Evolutionary conservation across 1,140 invertebrate species (phyloP), one percentile per base, ranked within the genome.

Genomic region (Euura saliciscinereae): DNA sequence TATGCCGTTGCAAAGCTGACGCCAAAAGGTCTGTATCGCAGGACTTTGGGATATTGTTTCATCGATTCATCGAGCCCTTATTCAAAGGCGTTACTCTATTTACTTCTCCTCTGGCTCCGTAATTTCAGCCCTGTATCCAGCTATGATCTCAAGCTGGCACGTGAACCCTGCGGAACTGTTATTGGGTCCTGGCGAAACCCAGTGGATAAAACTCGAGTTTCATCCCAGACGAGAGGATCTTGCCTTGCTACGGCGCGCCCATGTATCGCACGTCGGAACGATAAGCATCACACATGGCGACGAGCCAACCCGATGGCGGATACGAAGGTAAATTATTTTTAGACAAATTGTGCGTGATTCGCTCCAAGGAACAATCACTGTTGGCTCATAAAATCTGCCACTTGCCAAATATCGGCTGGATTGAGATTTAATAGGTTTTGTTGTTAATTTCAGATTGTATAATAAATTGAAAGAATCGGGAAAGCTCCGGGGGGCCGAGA

Each of bases 1-100:
- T 90, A 89, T 73, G 81, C 81, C 3, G 87, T 87, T 77, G 70
- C 89, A 5, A 84, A 87, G 68, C 71, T 89, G 68, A 75, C 76
- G 42, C 84, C 85, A 43, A 89, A 88, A 86, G 83, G 86, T 87
- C 75, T 8, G 13, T 59, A 11, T 28, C 28, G 28, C 28, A 28
- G 28, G 28, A 28, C 28, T 28, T 28, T 28, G 28, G 28, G 28
- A 28, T 28, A 28, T 28, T 28, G 28, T 28, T 28, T 28, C 28
- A 28, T 28, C 28, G 28, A 28, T 28, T 28, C 28, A 1, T 28
- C 28, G 28, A 28, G 1, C 28, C 28, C 28, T 28, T 28, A 28
- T 28, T 28, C 28, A 28, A 28, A 28, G 28, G 28, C 28, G 28
- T 28, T 1, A 28, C 1, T 28, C 28, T 28, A 28, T 28, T 28